A percentile compares a stretch with the other conserved stretches of the same genome.
Conservation (phyloP, 2,888 invertebrate species). For the Deroplatys truncata region DNA sequence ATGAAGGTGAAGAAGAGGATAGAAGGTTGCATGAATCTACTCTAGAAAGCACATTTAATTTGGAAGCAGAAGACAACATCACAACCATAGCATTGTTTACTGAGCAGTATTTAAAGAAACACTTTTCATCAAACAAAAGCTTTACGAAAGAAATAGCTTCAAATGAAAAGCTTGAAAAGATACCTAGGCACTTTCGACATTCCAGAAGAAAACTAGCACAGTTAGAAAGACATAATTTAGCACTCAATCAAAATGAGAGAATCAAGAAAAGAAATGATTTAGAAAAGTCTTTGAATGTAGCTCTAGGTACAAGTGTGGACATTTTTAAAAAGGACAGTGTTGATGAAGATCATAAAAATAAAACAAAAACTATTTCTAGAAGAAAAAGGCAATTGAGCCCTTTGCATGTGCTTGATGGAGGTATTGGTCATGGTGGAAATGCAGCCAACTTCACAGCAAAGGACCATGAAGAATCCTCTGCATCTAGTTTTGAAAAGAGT, state of each 20-base stretch:
- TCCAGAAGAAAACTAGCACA: conserved; percentile 32
- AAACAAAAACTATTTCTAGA: not conserved
- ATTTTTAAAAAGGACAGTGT: not conserved
- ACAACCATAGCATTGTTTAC: not conserved
- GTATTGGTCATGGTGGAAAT: conserved; percentile 75
- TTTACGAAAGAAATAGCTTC: conserved; percentile 30
- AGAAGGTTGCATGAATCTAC: conserved; percentile 35
- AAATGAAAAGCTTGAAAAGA: conserved; percentile 20
- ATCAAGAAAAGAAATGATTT: not conserved
- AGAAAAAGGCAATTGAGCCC: not conserved
- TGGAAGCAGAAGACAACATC: not conserved
- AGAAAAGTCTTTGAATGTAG: not conserved
- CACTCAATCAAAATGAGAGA: not conserved
- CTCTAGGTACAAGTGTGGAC: not conserved
- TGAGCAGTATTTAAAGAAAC: not conserved
- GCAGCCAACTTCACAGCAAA: conserved; percentile 53
- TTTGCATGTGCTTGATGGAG: conserved; percentile 60
- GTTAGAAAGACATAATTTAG: not conserved
- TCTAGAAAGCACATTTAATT: conserved; percentile 33
- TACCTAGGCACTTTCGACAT: conserved; percentile 35
- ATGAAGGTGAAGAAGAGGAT: conserved; percentile 19
- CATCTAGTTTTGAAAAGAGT: conserved; percentile 80
- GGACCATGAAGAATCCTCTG: conserved; percentile 54
- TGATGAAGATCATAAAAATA: not conserved
- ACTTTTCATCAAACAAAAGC: not conserved